These are phyloP conservation scores for Gymnodraco acuticeps DNA, from an alignment of 2,797 vertebrate species.

Conservation along the genomic window DNA sequence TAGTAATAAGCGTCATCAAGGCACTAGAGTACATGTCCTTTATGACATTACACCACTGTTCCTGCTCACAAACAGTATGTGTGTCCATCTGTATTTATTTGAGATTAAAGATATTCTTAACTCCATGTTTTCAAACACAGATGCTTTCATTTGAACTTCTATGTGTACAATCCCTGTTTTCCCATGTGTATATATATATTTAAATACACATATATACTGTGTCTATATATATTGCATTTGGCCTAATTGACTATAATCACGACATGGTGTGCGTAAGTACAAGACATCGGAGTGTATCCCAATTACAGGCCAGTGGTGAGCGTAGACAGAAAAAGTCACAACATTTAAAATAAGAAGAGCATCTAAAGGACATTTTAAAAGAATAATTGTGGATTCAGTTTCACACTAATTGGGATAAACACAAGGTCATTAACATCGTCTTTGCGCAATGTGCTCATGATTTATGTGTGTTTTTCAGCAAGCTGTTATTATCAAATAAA, in stretches of 20 bases:
- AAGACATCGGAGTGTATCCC: constrained; percentile 16
- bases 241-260: constrained; percentile 58
- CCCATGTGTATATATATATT: constrained; percentile 3
- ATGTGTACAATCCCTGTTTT: constrained; percentile 21
- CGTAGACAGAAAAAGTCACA: constrained; percentile 2
- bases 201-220: constrained; percentile 1
- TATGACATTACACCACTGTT: neutral
- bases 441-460: constrained; percentile 11
- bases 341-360: constrained; percentile 46
- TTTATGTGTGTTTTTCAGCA: constrained; percentile 22
- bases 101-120: neutral
- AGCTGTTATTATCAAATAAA: constrained; percentile 54
- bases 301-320: constrained; percentile 56
- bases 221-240: constrained; percentile 33
- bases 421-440: constrained; percentile 39
- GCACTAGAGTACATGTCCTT: no score
- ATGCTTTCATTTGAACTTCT: constrained; percentile 39
- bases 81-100: neutral
- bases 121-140: constrained; percentile 29
- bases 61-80: constrained; percentile 15
- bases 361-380: constrained; percentile 6
- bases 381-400: constrained; percentile 31
- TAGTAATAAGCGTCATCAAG: no score
- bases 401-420: constrained; percentile 52
- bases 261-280: constrained; percentile 27